Evolutionary conservation across 2,797 vertebrate species (phyloP), one percentile per base, ranked within the genome.

Genomic region (Tapera naevia): DNA sequence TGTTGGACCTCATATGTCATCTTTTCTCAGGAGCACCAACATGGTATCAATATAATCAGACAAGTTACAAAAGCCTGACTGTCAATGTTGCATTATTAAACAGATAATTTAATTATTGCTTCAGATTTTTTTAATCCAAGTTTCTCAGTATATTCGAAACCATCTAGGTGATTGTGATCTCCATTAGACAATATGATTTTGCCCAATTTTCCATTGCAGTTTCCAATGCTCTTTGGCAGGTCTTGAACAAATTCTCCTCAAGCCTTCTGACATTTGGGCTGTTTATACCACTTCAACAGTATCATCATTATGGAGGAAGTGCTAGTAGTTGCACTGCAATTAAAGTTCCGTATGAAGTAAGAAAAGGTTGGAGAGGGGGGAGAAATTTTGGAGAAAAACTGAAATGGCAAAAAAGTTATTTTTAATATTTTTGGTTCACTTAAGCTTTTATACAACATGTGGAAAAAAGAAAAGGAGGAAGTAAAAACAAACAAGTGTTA

Each of bases 401-500:
- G 45, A 79, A 88, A 86, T 76, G 27, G 12, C 24, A 19, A 76
- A 65, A 70, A 56, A 17, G 3, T 43, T 75, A 39, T 32, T 79
- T 76, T 79, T 53, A 27, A 17, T 73, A 30, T 75, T 56, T 82
- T 94, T 66, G 4, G 22, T 74, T 80, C 10, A 24, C 9, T 54
- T 73, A 76, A 25, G 3, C 2, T 16, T 45, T 76, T 30, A 58
- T 56, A 14, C 15, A 13, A 76, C 73, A 27, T 88, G 39, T 51
- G 33, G 66, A 80, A 56, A 61, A 33, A 86, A 28, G 54, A 78
- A 62, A 35, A 86, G 30, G 56, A 70, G 45, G n/a, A 62, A 67
- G 51, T 0, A 1, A 54, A 21, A 86, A 27, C 3, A 5, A 30
- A 1, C 9, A 82, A 69, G 6, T 0, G 1, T 33, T 74, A 8